These are phyloP conservation scores for Bombylius discolor DNA, from an alignment of 2,888 invertebrate genomes.

Conservation along the genomic window DNA sequence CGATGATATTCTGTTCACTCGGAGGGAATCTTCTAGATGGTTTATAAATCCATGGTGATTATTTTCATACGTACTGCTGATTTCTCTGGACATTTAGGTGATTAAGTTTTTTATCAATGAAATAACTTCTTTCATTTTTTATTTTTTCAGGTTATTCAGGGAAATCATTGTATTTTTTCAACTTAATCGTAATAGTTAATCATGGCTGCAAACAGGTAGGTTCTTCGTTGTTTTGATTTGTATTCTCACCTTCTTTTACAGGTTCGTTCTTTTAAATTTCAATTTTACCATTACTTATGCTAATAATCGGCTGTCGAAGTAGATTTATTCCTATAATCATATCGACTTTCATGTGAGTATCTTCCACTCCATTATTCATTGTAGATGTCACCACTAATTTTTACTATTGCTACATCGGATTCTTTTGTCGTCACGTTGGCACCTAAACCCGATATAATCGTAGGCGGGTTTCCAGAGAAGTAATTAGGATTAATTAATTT, in stretches of 20 bases:
- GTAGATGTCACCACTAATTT: neutral
- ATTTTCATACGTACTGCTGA: too few relatives aligned
- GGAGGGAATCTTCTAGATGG: too few relatives aligned
- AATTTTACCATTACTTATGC: neutral
- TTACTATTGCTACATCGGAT: neutral
- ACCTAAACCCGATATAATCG: neutral
- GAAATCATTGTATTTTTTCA: too few relatives aligned
- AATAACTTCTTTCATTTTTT: too few relatives aligned
- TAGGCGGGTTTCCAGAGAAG: neutral
- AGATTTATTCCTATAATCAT: conserved; percentile 4
- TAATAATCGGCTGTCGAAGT: neutral
- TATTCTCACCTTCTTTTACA: neutral
- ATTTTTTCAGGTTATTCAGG: too few relatives aligned
- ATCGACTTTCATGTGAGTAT: neutral
- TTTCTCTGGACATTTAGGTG: too few relatives aligned
- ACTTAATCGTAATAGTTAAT: too few relatives aligned
- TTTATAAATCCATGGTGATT: too few relatives aligned
- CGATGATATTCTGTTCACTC: too few relatives aligned
- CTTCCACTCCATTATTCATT: neutral
- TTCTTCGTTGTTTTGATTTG: neutral
- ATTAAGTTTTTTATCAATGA: too few relatives aligned
- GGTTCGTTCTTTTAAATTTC: conserved; percentile 5
- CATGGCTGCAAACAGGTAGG: neutral
- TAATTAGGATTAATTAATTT: too few relatives aligned
- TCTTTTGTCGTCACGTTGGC: too few relatives aligned